Conservation (phyloP, 2,113 vertebrate species). For the Paramisgurnus dabryanus region DNA sequence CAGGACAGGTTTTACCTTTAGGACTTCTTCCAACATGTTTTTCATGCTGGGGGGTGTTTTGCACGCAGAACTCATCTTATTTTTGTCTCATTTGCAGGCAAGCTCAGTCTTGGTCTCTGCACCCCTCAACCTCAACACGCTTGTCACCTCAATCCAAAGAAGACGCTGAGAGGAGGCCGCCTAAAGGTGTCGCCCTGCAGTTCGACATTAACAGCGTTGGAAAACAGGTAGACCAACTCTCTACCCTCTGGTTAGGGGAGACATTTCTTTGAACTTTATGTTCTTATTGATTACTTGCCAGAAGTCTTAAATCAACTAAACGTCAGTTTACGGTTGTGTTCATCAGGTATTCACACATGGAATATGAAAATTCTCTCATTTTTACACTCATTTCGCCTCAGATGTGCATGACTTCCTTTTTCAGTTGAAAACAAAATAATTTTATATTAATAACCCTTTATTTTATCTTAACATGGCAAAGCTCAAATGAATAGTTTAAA, state of each 20-base stretch:
- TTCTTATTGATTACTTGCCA: not conserved
- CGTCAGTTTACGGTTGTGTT: not conserved
- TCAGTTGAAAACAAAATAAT: no score
- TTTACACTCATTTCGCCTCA: no score
- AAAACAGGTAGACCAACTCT: constrained; percentile 82
- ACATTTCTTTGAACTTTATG: not conserved
- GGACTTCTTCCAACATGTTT: not conserved
- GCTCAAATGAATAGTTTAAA: no score
- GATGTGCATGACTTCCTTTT: no score
- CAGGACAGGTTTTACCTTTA: not conserved
- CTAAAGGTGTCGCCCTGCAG: constrained; percentile 91
- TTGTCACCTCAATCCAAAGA: constrained; percentile 74
- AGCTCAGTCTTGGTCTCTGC: constrained; percentile 83
- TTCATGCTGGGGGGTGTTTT: not conserved
- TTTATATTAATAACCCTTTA: no score
- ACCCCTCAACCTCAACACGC: constrained; percentile 71
- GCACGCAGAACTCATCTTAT: not conserved
- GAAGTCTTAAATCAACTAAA: not conserved
- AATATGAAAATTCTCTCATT: no score
- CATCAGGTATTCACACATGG: not conserved
- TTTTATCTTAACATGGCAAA: no score
- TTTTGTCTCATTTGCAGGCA: constrained; percentile 69
- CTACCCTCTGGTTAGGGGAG: not conserved
- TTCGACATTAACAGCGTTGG: constrained; percentile 97
- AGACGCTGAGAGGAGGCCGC: constrained; percentile 82